Conservation (phyloP, 2,888 invertebrate species). For the Ormyrus labotus region DNA sequence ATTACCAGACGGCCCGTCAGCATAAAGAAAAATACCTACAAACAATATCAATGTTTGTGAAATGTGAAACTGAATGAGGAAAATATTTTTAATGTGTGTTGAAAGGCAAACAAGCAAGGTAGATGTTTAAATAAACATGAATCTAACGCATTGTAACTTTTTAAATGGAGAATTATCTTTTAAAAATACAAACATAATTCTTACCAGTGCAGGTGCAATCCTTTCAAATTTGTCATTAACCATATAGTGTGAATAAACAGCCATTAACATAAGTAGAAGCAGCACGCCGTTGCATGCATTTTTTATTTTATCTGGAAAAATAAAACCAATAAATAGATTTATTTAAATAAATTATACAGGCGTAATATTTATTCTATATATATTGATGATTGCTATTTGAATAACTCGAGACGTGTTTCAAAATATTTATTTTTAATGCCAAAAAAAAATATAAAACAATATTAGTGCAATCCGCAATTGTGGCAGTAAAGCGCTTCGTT, state of each 20-base stretch:
- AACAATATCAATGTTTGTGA: conserved; percentile 1
- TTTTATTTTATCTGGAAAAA: conserved; percentile 88
- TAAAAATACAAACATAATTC: conserved; percentile 48
- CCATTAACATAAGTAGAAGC: conserved; percentile 89
- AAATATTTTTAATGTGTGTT: not conserved
- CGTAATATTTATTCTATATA: no score
- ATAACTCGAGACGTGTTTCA: no score
- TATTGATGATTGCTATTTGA: no score
- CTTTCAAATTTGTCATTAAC: conserved; percentile 94
- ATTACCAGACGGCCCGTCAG: conserved; percentile 92
- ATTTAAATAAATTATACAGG: not conserved
- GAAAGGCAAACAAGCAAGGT: not conserved
- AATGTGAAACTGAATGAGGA: not conserved
- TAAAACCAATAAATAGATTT: not conserved
- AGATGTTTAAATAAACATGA: no score
- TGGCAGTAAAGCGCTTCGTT: no score
- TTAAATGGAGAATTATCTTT: no score
- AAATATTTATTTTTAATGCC: no score
- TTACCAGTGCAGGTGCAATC: conserved; percentile 90
- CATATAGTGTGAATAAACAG: conserved; percentile 95
- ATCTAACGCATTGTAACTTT: no score
- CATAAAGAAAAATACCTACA: conserved; percentile 90
- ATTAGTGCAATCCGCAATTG: no score
- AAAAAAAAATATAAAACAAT: no score
- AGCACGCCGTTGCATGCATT: conserved; percentile 92